phyloP scores from a whole-genome alignment of 2,888 invertebrate genomes.

The Tridacna gigas region DNA sequence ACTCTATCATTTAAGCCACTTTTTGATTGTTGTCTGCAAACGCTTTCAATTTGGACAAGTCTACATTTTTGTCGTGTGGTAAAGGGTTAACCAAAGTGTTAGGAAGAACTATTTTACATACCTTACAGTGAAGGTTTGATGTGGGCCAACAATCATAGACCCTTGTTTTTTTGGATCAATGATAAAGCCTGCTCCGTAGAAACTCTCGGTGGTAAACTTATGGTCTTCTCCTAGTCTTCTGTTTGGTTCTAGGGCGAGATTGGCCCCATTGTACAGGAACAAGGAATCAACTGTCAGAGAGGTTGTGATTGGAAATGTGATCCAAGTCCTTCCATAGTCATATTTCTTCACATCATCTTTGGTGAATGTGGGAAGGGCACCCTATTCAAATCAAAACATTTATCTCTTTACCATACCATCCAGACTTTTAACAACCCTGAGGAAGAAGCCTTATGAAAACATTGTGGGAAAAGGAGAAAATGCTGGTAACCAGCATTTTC shows the following conservation, averaged over 20 bases:
- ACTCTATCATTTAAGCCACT: too few species aligned
- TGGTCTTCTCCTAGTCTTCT: slow-evolving; percentile 28
- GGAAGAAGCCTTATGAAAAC: too few species aligned
- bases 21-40: too few species aligned
- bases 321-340: slow-evolving; percentile 73
- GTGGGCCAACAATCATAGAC: slow-evolving; percentile 70
- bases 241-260: slow-evolving; percentile 69
- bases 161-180: slow-evolving; percentile 60
- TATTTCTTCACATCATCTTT: slow-evolving; percentile 28
- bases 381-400: slow-evolving; percentile 16
- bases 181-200: slow-evolving; percentile 66
- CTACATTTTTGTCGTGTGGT: too few species aligned
- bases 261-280: slow-evolving; percentile 71
- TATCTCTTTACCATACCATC: too few species aligned
- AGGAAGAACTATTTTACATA: slow-evolving; percentile 14
- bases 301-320: slow-evolving; percentile 58
- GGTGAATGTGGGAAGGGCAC: slow-evolving; percentile 30
- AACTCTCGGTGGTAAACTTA: slow-evolving; percentile 53
- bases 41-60: too few species aligned
- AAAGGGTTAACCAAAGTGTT: too few species aligned
- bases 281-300: slow-evolving; percentile 65
- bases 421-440: too few species aligned
- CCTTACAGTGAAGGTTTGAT: slow-evolving; percentile 66
- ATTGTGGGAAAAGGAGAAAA: too few species aligned
- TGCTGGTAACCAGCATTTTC: too few species aligned